Base-by-base conservation (phyloP, 1,140 invertebrate genomes). In the Dreissena polymorpha region DNA sequence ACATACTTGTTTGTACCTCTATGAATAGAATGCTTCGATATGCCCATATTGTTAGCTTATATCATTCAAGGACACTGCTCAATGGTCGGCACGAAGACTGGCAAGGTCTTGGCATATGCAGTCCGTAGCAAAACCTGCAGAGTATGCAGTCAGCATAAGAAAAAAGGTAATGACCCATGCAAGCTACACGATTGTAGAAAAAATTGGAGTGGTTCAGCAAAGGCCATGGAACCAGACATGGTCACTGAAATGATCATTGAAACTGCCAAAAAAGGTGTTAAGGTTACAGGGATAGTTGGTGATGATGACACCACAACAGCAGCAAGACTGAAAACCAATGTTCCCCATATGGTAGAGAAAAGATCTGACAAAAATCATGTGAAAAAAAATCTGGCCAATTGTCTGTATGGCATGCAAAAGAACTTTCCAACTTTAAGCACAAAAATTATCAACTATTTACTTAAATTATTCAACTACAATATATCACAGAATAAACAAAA, bases 271-370 rank as follows among this genome's bases (percentile, higher is more conserved):
- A 73, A 51, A n/a, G 50, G 50, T 10, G 27, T 73, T 10, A 73
- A 73, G 50, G 23, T 23, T 14, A 10, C 7, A 73, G 50, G 13
- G 23, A 73, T 73, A 10, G 16, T 73, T 51, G 49, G 49, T n/a
- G 70, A 73, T 73, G 49, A 73, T 57, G 70, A 73, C 25, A 73
- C 49, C 16, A 53, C 49, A 21, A 73, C 70, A 73, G 25, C 14
- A 27, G 49, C 49, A 10, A 73, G 49, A 53, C 10, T 73, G 55
- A 16, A 29, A 18, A 8, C 50, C 13, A 10, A 12, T 16, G 53
- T 57, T 18, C 10, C 12, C 27, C 18, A 16, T n/a, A 53, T 13
- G 14, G 50, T 57, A 51, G 16, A 25, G 39, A 39, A 39, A 39
- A 39, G 39, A 39, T 39, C 39, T 39, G 39, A 39, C 39, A 39